Conservation (phyloP, 2,113 vertebrate species). For the Mohoua ochrocephala region DNA sequence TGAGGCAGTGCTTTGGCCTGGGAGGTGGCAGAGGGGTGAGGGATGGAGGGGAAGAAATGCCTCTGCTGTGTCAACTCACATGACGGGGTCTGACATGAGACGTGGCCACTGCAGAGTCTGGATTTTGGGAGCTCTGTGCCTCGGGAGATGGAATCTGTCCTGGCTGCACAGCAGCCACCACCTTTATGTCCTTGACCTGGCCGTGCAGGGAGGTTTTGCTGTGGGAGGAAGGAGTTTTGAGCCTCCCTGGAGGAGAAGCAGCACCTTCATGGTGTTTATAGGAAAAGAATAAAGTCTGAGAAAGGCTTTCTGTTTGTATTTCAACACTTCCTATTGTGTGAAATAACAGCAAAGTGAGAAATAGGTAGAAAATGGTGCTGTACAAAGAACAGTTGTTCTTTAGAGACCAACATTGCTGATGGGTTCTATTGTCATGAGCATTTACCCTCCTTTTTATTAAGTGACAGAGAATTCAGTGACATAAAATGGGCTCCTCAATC, state of each 20-base stretch:
- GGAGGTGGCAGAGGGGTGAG: not conserved
- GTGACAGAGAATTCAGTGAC: not conserved
- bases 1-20: not conserved
- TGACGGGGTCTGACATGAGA: not conserved
- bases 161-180: not conserved
- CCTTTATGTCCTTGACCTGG: not conserved
- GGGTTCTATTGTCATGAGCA: not conserved
- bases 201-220: not conserved
- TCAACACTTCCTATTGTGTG: not conserved
- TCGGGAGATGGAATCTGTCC: not conserved
- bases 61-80: not conserved
- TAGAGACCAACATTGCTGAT: not conserved
- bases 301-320: not conserved
- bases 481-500: not conserved
- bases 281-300: not conserved
- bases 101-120: not conserved
- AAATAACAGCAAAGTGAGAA: not conserved
- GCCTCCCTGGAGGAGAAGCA: not conserved
- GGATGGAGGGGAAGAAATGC: not conserved
- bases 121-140: not conserved
- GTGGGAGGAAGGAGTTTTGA: accelerated
- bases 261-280: not conserved
- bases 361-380: not conserved
- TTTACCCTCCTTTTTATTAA: not conserved
- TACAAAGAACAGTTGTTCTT: not conserved